A percentile compares a stretch with the other conserved stretches of the same genome.
Evolutionary conservation across 1,140 invertebrate genomes (phyloP).

Genomic region (Ctenoplectra terminalis): DNA sequence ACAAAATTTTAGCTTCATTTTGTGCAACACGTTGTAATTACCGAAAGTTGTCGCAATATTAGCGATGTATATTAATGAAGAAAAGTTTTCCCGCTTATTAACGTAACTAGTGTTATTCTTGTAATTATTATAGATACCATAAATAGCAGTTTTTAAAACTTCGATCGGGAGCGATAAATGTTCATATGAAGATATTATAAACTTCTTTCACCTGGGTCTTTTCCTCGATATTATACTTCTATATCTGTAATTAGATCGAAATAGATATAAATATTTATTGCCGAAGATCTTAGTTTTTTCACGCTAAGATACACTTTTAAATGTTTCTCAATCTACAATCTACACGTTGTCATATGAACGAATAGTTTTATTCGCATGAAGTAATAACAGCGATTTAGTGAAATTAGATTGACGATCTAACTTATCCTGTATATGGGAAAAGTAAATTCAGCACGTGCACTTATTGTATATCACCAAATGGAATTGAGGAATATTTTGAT

Average conservation of each 20-base stretch:
- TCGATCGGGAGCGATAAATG: slow-evolving; percentile 22
- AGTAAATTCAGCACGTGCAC: slow-evolving; percentile 26
- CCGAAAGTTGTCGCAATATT: slow-evolving; percentile 1
- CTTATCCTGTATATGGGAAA: neutral
- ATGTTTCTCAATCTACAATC: neutral
- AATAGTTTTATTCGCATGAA: slow-evolving; percentile 1
- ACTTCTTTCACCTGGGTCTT: neutral
- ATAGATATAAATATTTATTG: neutral
- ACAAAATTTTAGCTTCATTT: slow-evolving; percentile 22
- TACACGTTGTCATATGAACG: neutral
- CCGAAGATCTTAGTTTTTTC: slow-evolving; percentile 1
- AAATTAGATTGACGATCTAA: slow-evolving; percentile 4
- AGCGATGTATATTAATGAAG: slow-evolving; percentile 6
- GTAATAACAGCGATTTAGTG: neutral
- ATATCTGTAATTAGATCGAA: neutral
- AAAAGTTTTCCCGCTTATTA: slow-evolving; percentile 1
- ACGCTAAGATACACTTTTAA: slow-evolving; percentile 18
- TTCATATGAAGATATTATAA: slow-evolving; percentile 13
- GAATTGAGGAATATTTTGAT: slow-evolving; percentile 40
- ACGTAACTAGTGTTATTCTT: slow-evolving; percentile 36
- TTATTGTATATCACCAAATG: slow-evolving; percentile 28
- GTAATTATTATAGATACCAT: slow-evolving; percentile 31
- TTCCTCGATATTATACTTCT: slow-evolving; percentile 13
- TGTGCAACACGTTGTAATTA: slow-evolving; percentile 3
- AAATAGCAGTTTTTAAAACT: slow-evolving; percentile 22